Conservation (phyloP, 2,888 invertebrate genomes). For the Morinoia aosen region DNA sequence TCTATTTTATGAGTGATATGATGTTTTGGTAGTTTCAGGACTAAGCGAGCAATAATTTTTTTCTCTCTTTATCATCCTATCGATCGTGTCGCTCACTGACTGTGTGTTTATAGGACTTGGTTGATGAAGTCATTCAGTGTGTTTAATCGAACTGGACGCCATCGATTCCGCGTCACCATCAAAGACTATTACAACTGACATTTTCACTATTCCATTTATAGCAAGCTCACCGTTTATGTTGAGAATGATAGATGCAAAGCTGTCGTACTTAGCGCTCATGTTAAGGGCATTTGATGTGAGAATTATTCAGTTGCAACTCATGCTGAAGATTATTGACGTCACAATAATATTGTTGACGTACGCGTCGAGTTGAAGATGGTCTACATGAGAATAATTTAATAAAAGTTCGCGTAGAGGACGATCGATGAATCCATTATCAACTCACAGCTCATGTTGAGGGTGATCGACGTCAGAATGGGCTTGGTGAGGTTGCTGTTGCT, state of each 20-base stretch:
- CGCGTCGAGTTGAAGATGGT: slow-evolving; percentile 93
- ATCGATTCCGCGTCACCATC: too few species aligned
- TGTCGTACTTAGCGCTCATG: slow-evolving; percentile 89
- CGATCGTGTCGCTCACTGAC: too few species aligned
- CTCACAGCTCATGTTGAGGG: slow-evolving; percentile 95
- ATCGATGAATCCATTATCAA: slow-evolving; percentile 69
- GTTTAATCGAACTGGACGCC: too few species aligned
- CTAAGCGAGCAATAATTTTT: too few species aligned
- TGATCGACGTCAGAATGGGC: slow-evolving; percentile 85
- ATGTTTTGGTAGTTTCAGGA: too few species aligned
- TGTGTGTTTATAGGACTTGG: not conserved
- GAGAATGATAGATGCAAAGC: slow-evolving; percentile 80
- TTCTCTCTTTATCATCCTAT: too few species aligned
- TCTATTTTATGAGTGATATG: too few species aligned
- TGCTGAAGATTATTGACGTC: slow-evolving; percentile 87
- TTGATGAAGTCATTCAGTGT: not conserved
- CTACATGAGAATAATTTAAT: slow-evolving; percentile 78
- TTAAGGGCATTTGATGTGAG: slow-evolving; percentile 88
- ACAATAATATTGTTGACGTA: slow-evolving; percentile 84
- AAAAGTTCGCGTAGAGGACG: not conserved
- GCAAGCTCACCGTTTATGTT: slow-evolving; percentile 88
- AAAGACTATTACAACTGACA: not conserved
- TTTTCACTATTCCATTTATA: not conserved
- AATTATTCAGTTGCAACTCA: slow-evolving; percentile 84
- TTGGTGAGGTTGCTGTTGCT: slow-evolving; percentile 86